phyloP scores from a whole-genome alignment of 2,888 invertebrate species.

The Aproaerema taeniolella region DNA sequence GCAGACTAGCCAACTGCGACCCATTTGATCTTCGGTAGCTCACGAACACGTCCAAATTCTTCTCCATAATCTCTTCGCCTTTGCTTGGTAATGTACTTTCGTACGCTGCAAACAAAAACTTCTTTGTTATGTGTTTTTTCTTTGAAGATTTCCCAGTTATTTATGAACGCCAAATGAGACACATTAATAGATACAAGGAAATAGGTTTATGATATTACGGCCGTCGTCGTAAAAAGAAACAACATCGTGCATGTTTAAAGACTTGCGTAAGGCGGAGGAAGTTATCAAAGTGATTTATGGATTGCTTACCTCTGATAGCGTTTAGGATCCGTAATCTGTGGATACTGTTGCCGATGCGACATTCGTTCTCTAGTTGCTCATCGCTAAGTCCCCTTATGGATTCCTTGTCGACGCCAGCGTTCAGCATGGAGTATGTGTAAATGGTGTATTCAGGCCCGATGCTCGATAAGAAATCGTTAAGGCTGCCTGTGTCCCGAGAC shows the following conservation, averaged over 20 bases:
- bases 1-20: slow-evolving; percentile 94
- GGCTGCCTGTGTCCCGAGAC: slow-evolving; percentile 93
- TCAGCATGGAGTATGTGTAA: slow-evolving; percentile 97
- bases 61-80: slow-evolving; percentile 88
- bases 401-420: slow-evolving; percentile 95
- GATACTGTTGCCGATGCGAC: slow-evolving; percentile 95
- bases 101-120: slow-evolving; percentile 70
- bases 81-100: slow-evolving; percentile 81
- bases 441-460: slow-evolving; percentile 94
- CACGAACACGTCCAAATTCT: slow-evolving; percentile 97
- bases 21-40: slow-evolving; percentile 98
- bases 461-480: slow-evolving; percentile 89
- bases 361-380: slow-evolving; percentile 93
- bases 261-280: slow-evolving; percentile 15
- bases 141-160: slow-evolving; percentile 9
- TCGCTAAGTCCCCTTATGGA: slow-evolving; percentile 91
- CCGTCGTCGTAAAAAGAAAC: slow-evolving; percentile 24
- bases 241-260: slow-evolving; percentile 7
- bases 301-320: slow-evolving; percentile 82
- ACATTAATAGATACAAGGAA: slow-evolving; percentile 16
- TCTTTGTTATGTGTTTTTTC: slow-evolving; percentile 1
- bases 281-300: slow-evolving; percentile 15
- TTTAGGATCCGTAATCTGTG: slow-evolving; percentile 94
- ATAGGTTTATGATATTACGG: slow-evolving; percentile 20
- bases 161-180: slow-evolving; percentile 8